A percentile compares a stretch with the other conserved stretches of the same genome.
Evolutionary conservation across 2,888 invertebrate species (phyloP).

Genomic region (Lissocephala sabroskyi): DNA sequence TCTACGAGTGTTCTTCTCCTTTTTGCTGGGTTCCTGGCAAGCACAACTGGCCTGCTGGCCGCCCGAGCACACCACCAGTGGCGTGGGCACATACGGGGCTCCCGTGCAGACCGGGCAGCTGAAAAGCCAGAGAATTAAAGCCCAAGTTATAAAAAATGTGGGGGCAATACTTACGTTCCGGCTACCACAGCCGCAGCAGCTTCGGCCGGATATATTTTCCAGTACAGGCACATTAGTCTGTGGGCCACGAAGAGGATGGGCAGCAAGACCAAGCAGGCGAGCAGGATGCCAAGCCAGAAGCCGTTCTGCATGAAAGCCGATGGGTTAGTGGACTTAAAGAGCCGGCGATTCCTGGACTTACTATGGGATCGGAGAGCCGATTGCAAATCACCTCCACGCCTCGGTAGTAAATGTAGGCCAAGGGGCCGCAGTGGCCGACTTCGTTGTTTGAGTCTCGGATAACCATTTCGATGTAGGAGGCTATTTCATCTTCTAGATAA

Average conservation of each 20-base stretch:
- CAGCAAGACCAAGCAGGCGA: slow-evolving; percentile 86
- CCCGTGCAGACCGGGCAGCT: slow-evolving; percentile 31
- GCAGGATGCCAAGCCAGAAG: slow-evolving; percentile 92
- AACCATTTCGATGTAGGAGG: slow-evolving; percentile 12
- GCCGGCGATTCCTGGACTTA: no score
- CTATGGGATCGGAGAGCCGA: slow-evolving; percentile 31
- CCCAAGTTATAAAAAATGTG: no score
- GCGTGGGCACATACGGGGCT: slow-evolving; percentile 7
- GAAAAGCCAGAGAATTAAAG: no score
- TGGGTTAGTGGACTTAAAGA: no score
- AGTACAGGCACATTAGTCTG: slow-evolving; percentile 87
- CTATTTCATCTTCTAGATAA: neutral
- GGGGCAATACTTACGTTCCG: no score
- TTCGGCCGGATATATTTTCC: slow-evolving; percentile 84
- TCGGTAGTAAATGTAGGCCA: slow-evolving; percentile 18
- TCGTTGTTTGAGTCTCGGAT: neutral
- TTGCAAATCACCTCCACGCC: slow-evolving; percentile 20
- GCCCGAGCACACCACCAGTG: slow-evolving; percentile 1
- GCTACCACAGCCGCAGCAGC: slow-evolving; percentile 53
- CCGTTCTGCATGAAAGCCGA: no score
- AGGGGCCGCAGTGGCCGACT: slow-evolving; percentile 27
- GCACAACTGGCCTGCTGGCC: slow-evolving; percentile 11
- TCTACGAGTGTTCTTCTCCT: no score
- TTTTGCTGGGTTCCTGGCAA: no score
- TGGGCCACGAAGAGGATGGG: slow-evolving; percentile 86